Percentiles rank a stretch among this genome's conserved stretches.
phyloP scores from a whole-genome alignment of 2,888 invertebrate species.

The Megamerina dolium region DNA sequence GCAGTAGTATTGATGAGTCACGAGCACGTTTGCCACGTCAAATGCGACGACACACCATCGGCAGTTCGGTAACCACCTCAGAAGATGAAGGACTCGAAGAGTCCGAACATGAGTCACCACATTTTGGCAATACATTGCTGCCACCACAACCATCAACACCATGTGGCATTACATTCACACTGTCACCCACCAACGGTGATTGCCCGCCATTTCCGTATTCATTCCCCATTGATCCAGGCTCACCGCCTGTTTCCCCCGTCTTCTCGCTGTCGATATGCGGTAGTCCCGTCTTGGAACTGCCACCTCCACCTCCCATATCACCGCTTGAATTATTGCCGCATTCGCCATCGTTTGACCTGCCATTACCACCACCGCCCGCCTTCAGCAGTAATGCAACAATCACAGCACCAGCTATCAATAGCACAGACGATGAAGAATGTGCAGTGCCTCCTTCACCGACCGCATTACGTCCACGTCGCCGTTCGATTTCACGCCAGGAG shows the following conservation, averaged over 20 bases:
- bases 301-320: constrained; percentile 32
- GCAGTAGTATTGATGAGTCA: constrained; percentile 37
- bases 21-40: constrained; percentile 35
- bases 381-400: constrained; percentile 12
- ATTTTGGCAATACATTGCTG: constrained; percentile 50
- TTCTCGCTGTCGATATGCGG: constrained; percentile 37
- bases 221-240: constrained; percentile 38
- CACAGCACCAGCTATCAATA: too few relatives aligned
- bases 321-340: constrained; percentile 26
- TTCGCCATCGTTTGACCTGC: constrained; percentile 23
- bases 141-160: constrained; percentile 51
- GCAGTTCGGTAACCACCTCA: constrained; percentile 44
- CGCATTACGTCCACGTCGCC: constrained; percentile 54
- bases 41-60: constrained; percentile 41
- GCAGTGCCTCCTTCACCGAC: constrained; percentile 37
- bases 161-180: constrained; percentile 58
- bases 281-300: constrained; percentile 40
- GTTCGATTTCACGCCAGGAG: constrained; percentile 75
- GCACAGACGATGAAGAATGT: constrained; percentile 19
- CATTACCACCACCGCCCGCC: constrained; percentile 24
- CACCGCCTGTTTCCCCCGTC: constrained; percentile 48
- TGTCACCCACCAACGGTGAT: constrained; percentile 55
- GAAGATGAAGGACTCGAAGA: constrained; percentile 51
- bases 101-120: constrained; percentile 49
- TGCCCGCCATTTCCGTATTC: constrained; percentile 40